Percentiles rank a stretch among this genome's conserved stretches.
Evolutionary conservation across 2,888 invertebrate genomes (phyloP).

Genomic region (Coenonympha arcania): DNA sequence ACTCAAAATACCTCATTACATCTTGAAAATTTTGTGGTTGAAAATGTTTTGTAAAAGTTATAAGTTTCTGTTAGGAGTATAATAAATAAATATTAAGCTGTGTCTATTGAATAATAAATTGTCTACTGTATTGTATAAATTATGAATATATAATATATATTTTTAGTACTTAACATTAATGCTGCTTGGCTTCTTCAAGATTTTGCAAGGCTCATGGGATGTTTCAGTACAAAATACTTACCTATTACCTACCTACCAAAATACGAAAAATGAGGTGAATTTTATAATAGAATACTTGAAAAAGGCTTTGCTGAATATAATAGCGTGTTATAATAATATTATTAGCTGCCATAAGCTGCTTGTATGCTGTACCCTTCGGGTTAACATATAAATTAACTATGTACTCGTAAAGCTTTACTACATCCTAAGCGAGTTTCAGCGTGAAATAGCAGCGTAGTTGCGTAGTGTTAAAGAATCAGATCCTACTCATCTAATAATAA

Average conservation of each 20-base stretch:
- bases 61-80: background rate
- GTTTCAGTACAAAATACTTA: background rate
- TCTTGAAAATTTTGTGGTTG: too few relatives aligned
- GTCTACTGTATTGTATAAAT: background rate
- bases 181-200: slow-evolving; percentile 2
- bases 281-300: background rate
- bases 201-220: slow-evolving; percentile 2
- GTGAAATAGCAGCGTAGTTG: slow-evolving; percentile 19
- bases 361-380: slow-evolving; percentile 2
- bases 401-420: slow-evolving; percentile 18
- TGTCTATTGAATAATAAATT: background rate
- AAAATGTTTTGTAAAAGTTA: too few relatives aligned
- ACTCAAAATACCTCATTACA: too few relatives aligned
- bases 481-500: background rate
- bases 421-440: slow-evolving; percentile 15
- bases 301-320: slow-evolving; percentile 11
- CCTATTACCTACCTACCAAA: too few relatives aligned
- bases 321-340: slow-evolving; percentile 14
- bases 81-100: background rate
- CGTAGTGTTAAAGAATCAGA: slow-evolving; percentile 9
- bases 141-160: background rate
- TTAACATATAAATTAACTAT: slow-evolving; percentile 11
- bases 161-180: background rate
- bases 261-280: slow-evolving; percentile 1
- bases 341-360: slow-evolving; percentile 13